These are phyloP conservation scores for Centropus bengalensis DNA, from an alignment of 2,113 vertebrate species.

Conservation along the genomic window DNA sequence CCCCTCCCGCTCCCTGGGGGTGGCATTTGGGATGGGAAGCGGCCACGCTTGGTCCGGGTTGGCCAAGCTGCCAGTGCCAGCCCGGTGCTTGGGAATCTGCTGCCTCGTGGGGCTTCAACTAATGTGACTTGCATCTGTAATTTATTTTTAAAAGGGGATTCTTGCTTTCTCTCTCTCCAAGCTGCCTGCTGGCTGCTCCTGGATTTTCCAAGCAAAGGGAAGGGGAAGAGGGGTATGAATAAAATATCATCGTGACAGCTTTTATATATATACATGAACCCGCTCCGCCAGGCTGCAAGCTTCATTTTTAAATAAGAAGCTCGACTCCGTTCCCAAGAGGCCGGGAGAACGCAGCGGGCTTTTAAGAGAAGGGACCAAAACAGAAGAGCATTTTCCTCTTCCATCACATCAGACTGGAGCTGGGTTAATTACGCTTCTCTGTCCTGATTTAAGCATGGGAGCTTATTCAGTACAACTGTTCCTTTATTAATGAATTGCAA, in stretches of 20 bases:
- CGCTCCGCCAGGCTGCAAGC: constrained; percentile 27
- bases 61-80: not conserved
- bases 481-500: constrained; percentile 72
- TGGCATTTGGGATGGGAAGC: not conserved
- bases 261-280: constrained; percentile 63
- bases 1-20: not conserved
- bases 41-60: not conserved
- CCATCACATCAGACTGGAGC: constrained; percentile 59
- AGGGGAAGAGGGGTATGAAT: constrained; percentile 71
- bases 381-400: constrained; percentile 61
- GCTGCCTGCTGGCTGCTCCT: constrained; percentile 61
- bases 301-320: constrained; percentile 67
- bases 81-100: not conserved
- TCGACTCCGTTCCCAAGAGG: constrained; percentile 37
- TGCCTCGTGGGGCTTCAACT: constrained; percentile 10
- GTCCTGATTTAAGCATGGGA: constrained; percentile 66
- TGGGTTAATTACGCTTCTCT: constrained; percentile 65
- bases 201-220: constrained; percentile 69
- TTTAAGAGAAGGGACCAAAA: constrained; percentile 65
- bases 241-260: constrained; percentile 70
- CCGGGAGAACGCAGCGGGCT: constrained; percentile 9
- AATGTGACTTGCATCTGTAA: constrained; percentile 71
- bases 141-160: constrained; percentile 67
- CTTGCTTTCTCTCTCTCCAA: constrained; percentile 47
- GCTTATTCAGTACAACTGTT: constrained; percentile 69